These are phyloP conservation scores for Gymnarchus niloticus DNA, from an alignment of 2,113 vertebrate species.

Conservation along the genomic window DNA sequence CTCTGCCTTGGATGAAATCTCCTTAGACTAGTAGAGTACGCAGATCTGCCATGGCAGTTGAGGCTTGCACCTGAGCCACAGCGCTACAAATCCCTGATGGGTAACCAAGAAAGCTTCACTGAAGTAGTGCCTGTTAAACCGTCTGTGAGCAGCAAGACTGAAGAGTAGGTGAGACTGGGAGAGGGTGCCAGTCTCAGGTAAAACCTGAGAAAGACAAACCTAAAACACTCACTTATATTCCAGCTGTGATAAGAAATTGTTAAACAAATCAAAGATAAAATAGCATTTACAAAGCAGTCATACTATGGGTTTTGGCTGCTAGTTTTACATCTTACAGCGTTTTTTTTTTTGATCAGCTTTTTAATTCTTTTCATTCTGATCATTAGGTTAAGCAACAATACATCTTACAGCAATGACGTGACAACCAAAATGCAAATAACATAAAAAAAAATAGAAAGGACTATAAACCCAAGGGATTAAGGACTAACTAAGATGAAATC, in stretches of 20 bases:
- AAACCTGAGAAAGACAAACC: neutral
- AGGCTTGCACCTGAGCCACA: neutral
- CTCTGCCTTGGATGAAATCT: neutral
- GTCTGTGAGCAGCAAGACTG: neutral
- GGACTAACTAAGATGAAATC: neutral
- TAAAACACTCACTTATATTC: neutral
- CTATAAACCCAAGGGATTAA: neutral
- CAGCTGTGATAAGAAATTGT: neutral
- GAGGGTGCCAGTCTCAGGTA: neutral
- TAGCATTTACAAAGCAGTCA: neutral
- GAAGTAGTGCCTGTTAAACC: neutral
- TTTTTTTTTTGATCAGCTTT: too few relatives aligned
- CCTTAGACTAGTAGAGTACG: neutral
- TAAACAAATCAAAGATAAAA: neutral
- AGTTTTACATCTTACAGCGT: neutral
- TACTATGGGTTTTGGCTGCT: neutral
- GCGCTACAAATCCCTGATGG: neutral
- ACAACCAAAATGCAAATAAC: too few relatives aligned
- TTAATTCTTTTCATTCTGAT: too few relatives aligned
- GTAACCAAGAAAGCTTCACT: neutral
- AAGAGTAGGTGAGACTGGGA: neutral
- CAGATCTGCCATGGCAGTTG: conserved; percentile 7
- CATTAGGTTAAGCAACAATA: too few relatives aligned
- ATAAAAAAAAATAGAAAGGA: too few relatives aligned
- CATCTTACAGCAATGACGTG: too few relatives aligned